Evolutionary conservation across 2,888 invertebrate genomes (phyloP).

Genomic region (Lacanobia wlatinum): DNA sequence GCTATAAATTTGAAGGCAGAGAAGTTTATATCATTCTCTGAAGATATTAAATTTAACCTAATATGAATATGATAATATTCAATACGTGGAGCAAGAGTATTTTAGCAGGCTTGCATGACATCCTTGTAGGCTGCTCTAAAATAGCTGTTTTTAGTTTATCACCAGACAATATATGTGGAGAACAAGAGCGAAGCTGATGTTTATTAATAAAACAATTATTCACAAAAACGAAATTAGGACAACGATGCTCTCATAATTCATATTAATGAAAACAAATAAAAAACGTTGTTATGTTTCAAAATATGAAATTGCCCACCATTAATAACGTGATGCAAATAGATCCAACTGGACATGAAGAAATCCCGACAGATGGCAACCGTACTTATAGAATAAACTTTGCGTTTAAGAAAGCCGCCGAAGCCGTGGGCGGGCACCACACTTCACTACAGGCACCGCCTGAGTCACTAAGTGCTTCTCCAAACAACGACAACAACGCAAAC

Average conservation of each 20-base stretch:
- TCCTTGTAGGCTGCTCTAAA: neutral
- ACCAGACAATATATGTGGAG: neutral
- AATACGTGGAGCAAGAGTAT: neutral
- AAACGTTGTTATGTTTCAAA: slow-evolving; percentile 23
- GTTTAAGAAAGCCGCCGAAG: slow-evolving; percentile 64
- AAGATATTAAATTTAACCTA: slow-evolving; percentile 31
- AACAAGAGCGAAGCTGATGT: neutral
- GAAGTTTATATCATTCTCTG: slow-evolving; percentile 39
- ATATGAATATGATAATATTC: slow-evolving; percentile 12
- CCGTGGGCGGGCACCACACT: slow-evolving; percentile 62
- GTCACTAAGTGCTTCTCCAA: slow-evolving; percentile 75
- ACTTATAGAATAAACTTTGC: slow-evolving; percentile 49
- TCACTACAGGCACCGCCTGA: slow-evolving; percentile 55
- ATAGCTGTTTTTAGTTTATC: neutral
- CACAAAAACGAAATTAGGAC: slow-evolving; percentile 14
- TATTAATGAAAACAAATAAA: slow-evolving; percentile 24
- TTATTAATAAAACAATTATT: slow-evolving; percentile 1
- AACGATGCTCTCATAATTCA: slow-evolving; percentile 5
- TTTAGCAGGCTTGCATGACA: neutral
- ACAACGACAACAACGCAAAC: slow-evolving; percentile 75
- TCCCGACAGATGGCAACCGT: slow-evolving; percentile 41
- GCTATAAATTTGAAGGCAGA: slow-evolving; percentile 43
- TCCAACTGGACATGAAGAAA: slow-evolving; percentile 43
- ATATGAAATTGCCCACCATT: slow-evolving; percentile 31
- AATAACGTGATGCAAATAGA: slow-evolving; percentile 47